Evolutionary conservation across 2,797 vertebrate genomes (phyloP).

Genomic region (Lophura swinhoii): DNA sequence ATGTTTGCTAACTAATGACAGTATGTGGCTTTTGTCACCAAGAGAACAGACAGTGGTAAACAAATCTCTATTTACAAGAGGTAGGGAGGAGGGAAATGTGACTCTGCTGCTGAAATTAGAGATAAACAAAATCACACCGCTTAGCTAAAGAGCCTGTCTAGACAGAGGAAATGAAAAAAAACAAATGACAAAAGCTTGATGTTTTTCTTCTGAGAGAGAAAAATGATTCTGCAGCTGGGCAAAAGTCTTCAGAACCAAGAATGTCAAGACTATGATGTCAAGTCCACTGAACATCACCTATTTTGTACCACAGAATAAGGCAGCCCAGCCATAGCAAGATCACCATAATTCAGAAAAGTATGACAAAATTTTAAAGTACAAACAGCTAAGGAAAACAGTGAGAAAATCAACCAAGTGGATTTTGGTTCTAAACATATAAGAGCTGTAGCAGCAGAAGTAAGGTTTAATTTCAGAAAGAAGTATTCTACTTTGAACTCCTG

Average conservation of each 20-base stretch:
- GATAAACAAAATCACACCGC: conserved; percentile 71
- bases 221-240: conserved; percentile 25
- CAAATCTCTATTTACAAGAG: conserved; percentile 64
- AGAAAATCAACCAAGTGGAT: not conserved
- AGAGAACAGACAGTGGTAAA: conserved; percentile 67
- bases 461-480: not conserved
- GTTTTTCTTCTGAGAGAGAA: conserved; percentile 4
- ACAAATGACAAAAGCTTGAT: conserved; percentile 36
- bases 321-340: not conserved
- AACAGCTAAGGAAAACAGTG: not conserved
- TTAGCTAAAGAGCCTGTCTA: conserved; percentile 71
- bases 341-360: not conserved
- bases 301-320: not conserved
- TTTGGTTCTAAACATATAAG: not conserved
- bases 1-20: conserved; percentile 57
- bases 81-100: conserved; percentile 49
- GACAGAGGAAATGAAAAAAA: conserved; percentile 55
- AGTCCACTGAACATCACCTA: not conserved
- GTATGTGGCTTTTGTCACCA: conserved; percentile 68
- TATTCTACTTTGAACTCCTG: not conserved
- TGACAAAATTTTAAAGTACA: not conserved
- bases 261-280: not conserved
- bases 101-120: conserved; percentile 60
- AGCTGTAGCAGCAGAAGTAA: not conserved
- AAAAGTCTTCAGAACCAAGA: conserved; percentile 7